Percentiles rank a stretch among this genome's conserved stretches.
These are phyloP conservation scores for Malacoctenus gilli DNA, from an alignment of 2,797 vertebrate genomes.

Conservation along the genomic window DNA sequence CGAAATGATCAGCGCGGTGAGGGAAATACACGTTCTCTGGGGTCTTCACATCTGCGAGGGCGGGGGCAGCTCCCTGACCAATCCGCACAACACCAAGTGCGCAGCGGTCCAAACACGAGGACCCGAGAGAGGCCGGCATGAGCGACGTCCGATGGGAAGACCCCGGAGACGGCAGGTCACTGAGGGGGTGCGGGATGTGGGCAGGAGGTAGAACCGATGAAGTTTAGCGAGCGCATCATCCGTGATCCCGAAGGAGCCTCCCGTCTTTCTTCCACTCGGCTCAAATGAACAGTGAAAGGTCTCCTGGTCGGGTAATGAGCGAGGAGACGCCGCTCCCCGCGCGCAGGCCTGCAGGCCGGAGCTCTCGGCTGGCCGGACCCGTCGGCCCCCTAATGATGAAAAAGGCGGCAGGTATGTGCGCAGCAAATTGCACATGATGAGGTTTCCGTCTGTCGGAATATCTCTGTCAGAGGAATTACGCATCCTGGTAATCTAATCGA, in stretches of 20 bases:
- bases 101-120: conserved; percentile 26
- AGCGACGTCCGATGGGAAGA: conserved; percentile 13
- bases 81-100: conserved; percentile 53
- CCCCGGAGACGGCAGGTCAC: conserved; percentile 13
- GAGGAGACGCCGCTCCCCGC: conserved; percentile 33
- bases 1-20: conserved; percentile 24
- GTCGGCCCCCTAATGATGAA: conserved; percentile 68
- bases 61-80: conserved; percentile 20
- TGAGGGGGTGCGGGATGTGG: neutral
- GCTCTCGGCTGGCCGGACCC: conserved; percentile 44
- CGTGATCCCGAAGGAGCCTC: conserved; percentile 22
- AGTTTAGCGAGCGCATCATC: conserved; percentile 34
- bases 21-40: conserved; percentile 29
- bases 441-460: conserved; percentile 62
- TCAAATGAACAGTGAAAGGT: conserved; percentile 57
- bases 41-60: conserved; percentile 26
- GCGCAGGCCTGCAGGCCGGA: conserved; percentile 11
- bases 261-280: conserved; percentile 32
- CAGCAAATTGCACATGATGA: conserved; percentile 76
- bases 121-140: conserved; percentile 24
- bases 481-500: conserved; percentile 73
- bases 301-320: conserved; percentile 43
- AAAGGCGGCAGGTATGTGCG: conserved; percentile 66
- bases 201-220: conserved; percentile 7
- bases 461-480: conserved; percentile 70